Evolutionary conservation across 1,140 invertebrate genomes (phyloP).

Genomic region (Euglossa dilemma): DNA sequence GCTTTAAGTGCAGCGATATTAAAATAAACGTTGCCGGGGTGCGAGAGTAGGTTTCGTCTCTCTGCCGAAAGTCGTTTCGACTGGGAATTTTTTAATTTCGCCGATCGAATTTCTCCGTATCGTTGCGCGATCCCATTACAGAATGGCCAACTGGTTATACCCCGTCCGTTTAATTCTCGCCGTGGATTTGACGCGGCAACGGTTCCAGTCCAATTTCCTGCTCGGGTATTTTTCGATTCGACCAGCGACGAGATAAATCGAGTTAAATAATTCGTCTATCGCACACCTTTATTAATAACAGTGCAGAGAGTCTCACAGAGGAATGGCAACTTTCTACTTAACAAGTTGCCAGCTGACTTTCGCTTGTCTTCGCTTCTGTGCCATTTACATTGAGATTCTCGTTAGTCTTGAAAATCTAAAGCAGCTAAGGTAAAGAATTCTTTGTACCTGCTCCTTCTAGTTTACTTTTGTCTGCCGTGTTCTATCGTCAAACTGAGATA

Average conservation of each 20-base stretch:
- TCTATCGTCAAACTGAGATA: neutral
- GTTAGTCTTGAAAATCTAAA: slow-evolving; percentile 26
- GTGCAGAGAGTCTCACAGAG: neutral
- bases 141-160: neutral
- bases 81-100: neutral
- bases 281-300: neutral
- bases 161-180: neutral
- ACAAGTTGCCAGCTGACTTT: neutral
- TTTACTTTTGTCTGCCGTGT: neutral
- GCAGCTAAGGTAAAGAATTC: slow-evolving; percentile 1
- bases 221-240: too few species aligned
- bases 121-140: neutral
- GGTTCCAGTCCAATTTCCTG: neutral
- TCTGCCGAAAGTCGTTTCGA: too few species aligned
- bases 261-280: too few species aligned
- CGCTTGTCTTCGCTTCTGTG: neutral
- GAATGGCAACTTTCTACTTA: neutral
- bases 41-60: neutral
- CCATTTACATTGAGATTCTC: slow-evolving; percentile 20
- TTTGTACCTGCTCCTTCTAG: neutral
- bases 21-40: neutral
- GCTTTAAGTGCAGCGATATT: neutral
- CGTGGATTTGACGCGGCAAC: neutral
- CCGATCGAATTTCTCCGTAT: neutral
- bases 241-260: neutral